These are phyloP conservation scores for Antheraea assamensis DNA, from an alignment of 2,888 invertebrate species.

Conservation along the genomic window DNA sequence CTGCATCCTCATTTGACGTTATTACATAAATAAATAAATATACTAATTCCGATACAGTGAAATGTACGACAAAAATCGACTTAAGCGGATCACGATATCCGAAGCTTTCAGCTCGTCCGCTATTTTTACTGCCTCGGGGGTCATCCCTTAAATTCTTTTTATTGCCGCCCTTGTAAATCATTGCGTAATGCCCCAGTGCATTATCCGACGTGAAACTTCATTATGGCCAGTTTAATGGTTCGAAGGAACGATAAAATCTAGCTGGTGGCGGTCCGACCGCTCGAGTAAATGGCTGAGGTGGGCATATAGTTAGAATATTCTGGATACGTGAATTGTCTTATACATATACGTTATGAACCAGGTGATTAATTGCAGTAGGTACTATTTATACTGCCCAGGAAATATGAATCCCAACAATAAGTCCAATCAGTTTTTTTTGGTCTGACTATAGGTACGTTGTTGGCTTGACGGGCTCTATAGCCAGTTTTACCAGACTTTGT, in stretches of 20 bases:
- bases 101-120: conserved; percentile 37
- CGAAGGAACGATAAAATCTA: conserved; percentile 80
- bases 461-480: no score
- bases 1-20: not conserved
- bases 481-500: no score
- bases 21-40: not conserved
- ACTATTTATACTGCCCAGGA: no score
- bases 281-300: conserved; percentile 47
- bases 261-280: conserved; percentile 60
- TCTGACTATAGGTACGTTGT: no score
- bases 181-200: conserved; percentile 80
- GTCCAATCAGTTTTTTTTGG: no score
- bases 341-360: no score
- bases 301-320: conserved; percentile 5
- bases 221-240: conserved; percentile 82
- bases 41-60: not conserved
- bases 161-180: conserved; percentile 81
- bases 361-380: no score
- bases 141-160: conserved; percentile 82
- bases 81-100: conserved; percentile 1
- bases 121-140: conserved; percentile 71
- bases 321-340: conserved; percentile 28
- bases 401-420: no score
- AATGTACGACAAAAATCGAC: not conserved
- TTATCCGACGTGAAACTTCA: conserved; percentile 80